phyloP scores from a whole-genome alignment of 2,888 invertebrate species.

The Macrophya alboannulata region DNA sequence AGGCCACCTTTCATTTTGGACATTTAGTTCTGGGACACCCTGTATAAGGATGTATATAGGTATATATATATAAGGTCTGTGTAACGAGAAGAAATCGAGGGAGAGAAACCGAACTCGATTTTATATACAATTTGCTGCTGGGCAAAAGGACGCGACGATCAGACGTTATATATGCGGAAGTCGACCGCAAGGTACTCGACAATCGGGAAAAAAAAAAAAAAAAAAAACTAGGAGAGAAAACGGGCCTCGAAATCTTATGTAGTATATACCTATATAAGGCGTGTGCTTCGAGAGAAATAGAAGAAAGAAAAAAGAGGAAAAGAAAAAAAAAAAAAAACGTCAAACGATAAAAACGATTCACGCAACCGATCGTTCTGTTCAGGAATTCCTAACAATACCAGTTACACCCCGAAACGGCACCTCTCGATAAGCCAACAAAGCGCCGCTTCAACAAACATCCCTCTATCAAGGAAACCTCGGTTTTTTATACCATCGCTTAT shows the following conservation, averaged over 20 bases:
- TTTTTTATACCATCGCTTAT: constrained; percentile 14
- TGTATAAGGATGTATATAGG: background rate
- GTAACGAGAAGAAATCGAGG: background rate
- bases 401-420: constrained; percentile 14
- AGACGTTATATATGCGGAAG: background rate
- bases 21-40: too few relatives aligned
- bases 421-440: constrained; percentile 43
- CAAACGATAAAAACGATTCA: constrained; percentile 35
- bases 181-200: constrained; percentile 30
- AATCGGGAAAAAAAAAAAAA: background rate
- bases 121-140: constrained; percentile 8
- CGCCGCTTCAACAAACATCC: constrained; percentile 7
- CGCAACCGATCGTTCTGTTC: constrained; percentile 11
- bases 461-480: constrained; percentile 28
- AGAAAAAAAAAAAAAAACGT: background rate
- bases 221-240: background rate
- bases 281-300: background rate
- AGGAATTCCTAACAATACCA: constrained; percentile 31
- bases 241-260: background rate
- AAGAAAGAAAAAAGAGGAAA: too few relatives aligned
- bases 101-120: constrained; percentile 17
- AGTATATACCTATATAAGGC: background rate
- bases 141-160: constrained; percentile 2
- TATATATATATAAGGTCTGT: background rate
- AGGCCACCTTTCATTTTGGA: too few relatives aligned